A percentile compares a stretch with the other conserved stretches of the same genome.
These are phyloP conservation scores for Anolis sagrei DNA, from an alignment of 2,113 vertebrate species.

Conservation along the genomic window DNA sequence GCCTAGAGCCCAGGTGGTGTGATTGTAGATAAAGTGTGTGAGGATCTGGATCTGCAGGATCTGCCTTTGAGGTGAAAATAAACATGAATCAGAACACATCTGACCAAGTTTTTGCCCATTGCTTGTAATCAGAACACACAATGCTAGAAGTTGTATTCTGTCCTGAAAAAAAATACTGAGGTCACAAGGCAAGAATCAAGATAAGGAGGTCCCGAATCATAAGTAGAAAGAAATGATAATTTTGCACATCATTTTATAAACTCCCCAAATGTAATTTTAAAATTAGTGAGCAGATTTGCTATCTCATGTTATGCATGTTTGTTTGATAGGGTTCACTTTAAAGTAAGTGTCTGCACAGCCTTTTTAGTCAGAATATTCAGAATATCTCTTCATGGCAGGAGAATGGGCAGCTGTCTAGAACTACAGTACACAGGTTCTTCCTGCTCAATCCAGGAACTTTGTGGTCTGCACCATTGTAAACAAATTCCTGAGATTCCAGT, in stretches of 20 bases:
- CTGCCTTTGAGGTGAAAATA: no score
- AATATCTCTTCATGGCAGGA: neutral
- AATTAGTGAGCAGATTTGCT: neutral
- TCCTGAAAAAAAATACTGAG: neutral
- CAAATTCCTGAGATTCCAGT: no score
- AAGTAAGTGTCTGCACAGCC: neutral
- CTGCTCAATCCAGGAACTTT: no score
- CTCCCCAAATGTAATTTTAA: neutral
- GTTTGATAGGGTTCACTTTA: neutral
- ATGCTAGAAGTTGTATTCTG: neutral
- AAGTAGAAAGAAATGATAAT: neutral
- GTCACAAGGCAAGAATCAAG: neutral
- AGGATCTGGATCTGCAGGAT: neutral
- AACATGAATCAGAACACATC: no score
- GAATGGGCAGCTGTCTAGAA: no score
- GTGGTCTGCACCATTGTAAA: no score
- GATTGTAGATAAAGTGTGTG: no score
- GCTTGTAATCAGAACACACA: no score
- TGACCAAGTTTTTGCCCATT: no score
- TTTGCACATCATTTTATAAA: neutral
- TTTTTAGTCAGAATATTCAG: neutral
- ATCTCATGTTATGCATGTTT: neutral
- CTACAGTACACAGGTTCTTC: no score
- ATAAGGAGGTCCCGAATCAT: neutral
- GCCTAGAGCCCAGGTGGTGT: no score